Conservation (phyloP, 2,797 vertebrate genomes). For the Trichosurus vulpecula region DNA sequence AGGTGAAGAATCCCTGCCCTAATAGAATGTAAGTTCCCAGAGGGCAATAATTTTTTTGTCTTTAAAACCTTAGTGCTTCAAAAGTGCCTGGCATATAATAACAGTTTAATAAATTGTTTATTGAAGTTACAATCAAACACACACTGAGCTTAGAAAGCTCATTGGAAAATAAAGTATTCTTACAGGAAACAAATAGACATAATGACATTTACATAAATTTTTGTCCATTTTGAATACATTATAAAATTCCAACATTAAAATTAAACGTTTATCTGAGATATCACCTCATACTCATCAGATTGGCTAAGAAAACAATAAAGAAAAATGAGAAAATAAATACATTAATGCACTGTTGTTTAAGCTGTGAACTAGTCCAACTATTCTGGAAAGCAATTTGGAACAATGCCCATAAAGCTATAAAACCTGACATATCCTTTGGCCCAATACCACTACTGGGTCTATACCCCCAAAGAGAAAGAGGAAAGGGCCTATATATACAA, state of each 20-base stretch:
- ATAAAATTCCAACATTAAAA: background rate
- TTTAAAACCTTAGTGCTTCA: background rate
- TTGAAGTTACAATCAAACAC: background rate
- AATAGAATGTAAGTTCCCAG: background rate
- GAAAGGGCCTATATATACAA: background rate
- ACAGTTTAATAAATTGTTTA: background rate
- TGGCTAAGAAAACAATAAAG: background rate
- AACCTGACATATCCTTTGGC: background rate
- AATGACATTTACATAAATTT: background rate
- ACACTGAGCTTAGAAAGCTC: background rate
- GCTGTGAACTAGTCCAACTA: background rate
- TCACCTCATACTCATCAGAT: background rate
- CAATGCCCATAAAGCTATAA: background rate
- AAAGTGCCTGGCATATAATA: background rate
- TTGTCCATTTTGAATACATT: background rate
- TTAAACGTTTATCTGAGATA: background rate
- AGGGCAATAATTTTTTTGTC: background rate
- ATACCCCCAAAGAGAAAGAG: background rate
- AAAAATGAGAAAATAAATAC: background rate
- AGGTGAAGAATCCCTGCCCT: background rate
- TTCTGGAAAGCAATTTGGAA: background rate
- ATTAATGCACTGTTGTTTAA: background rate
- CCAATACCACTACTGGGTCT: background rate
- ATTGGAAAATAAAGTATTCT: background rate
- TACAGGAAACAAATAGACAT: background rate